Percentiles rank a stretch among this genome's conserved stretches.
Conservation (phyloP, 2,113 vertebrate genomes). For the Anser brachyrhynchus region DNA sequence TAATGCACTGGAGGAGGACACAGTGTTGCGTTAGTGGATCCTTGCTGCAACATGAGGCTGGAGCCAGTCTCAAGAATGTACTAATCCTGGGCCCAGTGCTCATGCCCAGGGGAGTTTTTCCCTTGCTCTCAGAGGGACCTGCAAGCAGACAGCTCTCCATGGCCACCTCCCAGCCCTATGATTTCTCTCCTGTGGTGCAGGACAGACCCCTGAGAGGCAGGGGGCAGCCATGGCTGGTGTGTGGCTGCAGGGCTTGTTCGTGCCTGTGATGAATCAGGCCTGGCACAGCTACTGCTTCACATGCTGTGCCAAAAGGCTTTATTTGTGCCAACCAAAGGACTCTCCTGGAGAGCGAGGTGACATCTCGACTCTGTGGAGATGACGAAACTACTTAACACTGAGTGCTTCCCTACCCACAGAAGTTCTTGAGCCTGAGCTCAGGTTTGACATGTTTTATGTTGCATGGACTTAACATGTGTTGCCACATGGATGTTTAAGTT, state of each 20-base stretch:
- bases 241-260: fast-evolving
- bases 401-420: background rate
- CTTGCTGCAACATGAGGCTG: background rate
- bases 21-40: background rate
- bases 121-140: background rate
- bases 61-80: background rate
- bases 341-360: background rate
- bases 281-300: background rate
- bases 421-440: background rate
- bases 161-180: fast-evolving
- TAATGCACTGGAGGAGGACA: background rate
- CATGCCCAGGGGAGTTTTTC: background rate
- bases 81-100: background rate
- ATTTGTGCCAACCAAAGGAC: background rate
- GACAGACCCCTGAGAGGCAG: background rate
- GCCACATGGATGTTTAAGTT: background rate
- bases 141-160: background rate
- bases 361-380: background rate
- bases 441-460: fast-evolving
- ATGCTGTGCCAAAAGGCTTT: background rate
- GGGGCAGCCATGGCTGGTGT: fast-evolving
- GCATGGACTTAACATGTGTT: background rate
- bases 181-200: background rate
- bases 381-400: background rate
- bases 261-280: background rate